Base-by-base conservation (phyloP, 2,113 vertebrate genomes). In the Telmatochromis brichardi region DNA sequence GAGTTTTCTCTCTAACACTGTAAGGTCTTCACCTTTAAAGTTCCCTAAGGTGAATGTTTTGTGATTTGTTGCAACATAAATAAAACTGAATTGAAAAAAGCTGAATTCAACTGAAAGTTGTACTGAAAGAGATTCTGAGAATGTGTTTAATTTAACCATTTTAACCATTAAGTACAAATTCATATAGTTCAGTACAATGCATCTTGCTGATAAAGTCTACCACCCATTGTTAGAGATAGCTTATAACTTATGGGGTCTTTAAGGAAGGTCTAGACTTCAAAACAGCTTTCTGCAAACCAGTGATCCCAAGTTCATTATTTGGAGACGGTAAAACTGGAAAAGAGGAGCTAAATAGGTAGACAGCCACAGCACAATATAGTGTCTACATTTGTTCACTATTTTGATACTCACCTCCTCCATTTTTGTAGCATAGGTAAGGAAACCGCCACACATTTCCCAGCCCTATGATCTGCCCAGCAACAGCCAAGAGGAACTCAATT, bases 361-460 rank as follows among this genome's bases (percentile, higher is more conserved):
- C n/a, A 42, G 37, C 37, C 37, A 71, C n/a, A 15, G n/a, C 42
- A 50, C 23, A 28, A 78, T 7, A 50, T 28, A 78, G 45, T 50
- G 15, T 76, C 15, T 50, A 19, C 14, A 76, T 28, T 50, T 8
- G 47, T 54, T 81, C 2, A 19, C 3, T 12, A 11, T 54, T 28
- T 76, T 60, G 2, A 80, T 60, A 89, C 95, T 94, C 84, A 96
- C 96, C 96, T 84, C 96, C 96, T 91, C 96, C 96, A 80, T 97
- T 97, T 91, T 97, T 97, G 94, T 97, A 97, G 93, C 96, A 97
- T 83, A 97, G 88, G 84, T 97, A 97, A 68, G 96, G 96, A 81
- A 97, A 97, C 86, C 96, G 91, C 96, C 96, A 97, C 71, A 97
- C 96, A 78, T 97, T 97, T 90, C 96, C 96, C 3, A 97, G 88